Evolutionary conservation across 2,888 invertebrate genomes (phyloP), one percentile per base, ranked within the genome.

Genomic region (Laspeyria flexula): DNA sequence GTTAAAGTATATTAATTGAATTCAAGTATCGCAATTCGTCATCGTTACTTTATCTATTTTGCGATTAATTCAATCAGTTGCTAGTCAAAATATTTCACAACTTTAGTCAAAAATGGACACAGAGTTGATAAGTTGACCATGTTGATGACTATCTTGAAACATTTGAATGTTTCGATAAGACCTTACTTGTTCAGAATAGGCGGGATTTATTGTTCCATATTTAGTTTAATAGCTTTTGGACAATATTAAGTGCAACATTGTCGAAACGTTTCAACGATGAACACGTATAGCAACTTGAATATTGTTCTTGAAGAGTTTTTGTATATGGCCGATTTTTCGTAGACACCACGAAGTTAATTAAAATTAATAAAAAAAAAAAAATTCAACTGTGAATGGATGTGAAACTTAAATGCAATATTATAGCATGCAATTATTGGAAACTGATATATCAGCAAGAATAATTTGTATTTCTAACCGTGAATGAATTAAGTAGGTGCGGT

Each of bases 51-150:
- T 58, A 69, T 69, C 69, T 55, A 34, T 29, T 53, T 13, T 25
- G 41, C 39, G 56, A 61, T 65, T 60, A 67, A 69, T 67, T 71
- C 68, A 76, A 71, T 75, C 75, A 67, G 73, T 45, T 57, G 51
- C 50, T 58, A 54, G 66, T 68, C 63, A 54, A 60, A 69, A 60
- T 45, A 72, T 79, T 80, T 69, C 79, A 69, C 72, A 79, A 80
- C 74, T 60, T 66, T 68, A 55, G 62, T 62, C 66, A 65, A 75
- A 75, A 71, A 69, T 52, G 61, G 50, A 65, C 55, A 31, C 9
- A 59, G 59, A 62, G 55, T 54, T 72, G 71, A 65, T 70, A 63
- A 61, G 47, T 49, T 40, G 55, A 51, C 35, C 47, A 33, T 59
- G 65, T 65, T 55, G 69, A 62, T 71, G 55, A 15, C 42, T 60